phyloP scores from a whole-genome alignment of 2,888 invertebrate species.

The Leptinotarsa tumamoca region DNA sequence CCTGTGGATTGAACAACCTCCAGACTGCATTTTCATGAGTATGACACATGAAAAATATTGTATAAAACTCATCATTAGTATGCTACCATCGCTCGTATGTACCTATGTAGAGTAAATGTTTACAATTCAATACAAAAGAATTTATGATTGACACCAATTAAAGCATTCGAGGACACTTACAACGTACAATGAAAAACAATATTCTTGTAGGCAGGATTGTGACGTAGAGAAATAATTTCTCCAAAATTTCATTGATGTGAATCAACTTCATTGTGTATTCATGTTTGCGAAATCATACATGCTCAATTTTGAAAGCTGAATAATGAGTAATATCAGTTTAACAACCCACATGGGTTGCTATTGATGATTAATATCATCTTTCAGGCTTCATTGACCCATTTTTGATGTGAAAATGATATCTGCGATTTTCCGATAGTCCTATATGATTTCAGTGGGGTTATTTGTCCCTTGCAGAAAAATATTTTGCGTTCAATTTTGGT shows the following conservation, averaged over 20 bases:
- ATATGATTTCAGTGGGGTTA: neutral
- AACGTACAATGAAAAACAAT: conserved; percentile 23
- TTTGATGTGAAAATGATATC: neutral
- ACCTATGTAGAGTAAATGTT: conserved; percentile 23
- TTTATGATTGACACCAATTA: conserved; percentile 26
- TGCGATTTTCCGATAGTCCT: neutral
- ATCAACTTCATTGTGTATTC: conserved; percentile 28
- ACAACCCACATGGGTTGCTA: conserved; percentile 21
- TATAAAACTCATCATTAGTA: conserved; percentile 8
- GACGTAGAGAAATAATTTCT: conserved; percentile 23
- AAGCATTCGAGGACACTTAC: conserved; percentile 14
- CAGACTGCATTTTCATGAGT: too few species aligned
- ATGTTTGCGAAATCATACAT: conserved; percentile 20
- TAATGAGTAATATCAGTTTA: conserved; percentile 22
- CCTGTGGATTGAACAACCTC: too few species aligned
- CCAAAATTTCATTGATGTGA: conserved; percentile 25
- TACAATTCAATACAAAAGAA: conserved; percentile 22
- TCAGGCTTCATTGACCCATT: neutral
- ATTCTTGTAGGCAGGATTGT: conserved; percentile 14
- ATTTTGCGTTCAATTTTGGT: neutral
- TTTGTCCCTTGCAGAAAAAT: too few species aligned
- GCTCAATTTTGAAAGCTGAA: conserved; percentile 7
- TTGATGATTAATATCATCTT: conserved; percentile 15
- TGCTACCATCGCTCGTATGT: neutral
- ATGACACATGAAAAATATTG: neutral